Base-by-base conservation (phyloP, 2,113 vertebrate species). In the Pelodiscus sinensis region DNA sequence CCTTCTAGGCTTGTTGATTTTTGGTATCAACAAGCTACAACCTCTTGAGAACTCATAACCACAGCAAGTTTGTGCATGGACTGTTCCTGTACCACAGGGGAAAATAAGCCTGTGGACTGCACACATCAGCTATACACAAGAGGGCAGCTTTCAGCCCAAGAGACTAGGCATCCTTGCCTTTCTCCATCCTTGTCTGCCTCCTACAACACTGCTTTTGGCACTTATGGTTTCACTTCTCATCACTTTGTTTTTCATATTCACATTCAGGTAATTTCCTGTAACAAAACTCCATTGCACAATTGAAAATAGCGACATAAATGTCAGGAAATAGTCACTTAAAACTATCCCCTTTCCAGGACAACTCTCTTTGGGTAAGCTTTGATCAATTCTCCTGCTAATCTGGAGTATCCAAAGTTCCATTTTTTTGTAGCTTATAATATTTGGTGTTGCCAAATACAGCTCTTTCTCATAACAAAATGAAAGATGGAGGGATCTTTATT, bases 371-470 rank as follows among this genome's bases (percentile, higher is more conserved):
- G 86, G 81, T 82, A 52, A 82, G 21, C 81, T 94, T 44, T 79
- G 77, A 24, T 25, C 83, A 88, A 94, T 90, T 90, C 27, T 90
- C 6, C 35, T 56, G 25, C n/a, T 94, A 92, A 93, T 93, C 73
- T 85, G 85, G 14, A 92, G 7, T 81, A 78, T 54, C 35, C 11
- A 90, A 92, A 93, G 24, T 81, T 81, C 77, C 15, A 52, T 27
- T 54, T 8, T 60, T 93, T 94, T 86, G 24, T 52, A 85, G 62
- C 62, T 89, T 92, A 81, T 13, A 62, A 55, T 85, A 82, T 94
- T 96, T 89, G n/a, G 2, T 51, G 55, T 90, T 86, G 84, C 71
- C 9, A 52, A 44, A 60, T 44, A 82, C 22, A 60, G 25, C 56
- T 44, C 91, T 93, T 80, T 54, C 44, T 91, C 94, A 14, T 78